Evolutionary conservation across 2,113 vertebrate genomes (phyloP).

Genomic region (Pituophis catenifer): DNA sequence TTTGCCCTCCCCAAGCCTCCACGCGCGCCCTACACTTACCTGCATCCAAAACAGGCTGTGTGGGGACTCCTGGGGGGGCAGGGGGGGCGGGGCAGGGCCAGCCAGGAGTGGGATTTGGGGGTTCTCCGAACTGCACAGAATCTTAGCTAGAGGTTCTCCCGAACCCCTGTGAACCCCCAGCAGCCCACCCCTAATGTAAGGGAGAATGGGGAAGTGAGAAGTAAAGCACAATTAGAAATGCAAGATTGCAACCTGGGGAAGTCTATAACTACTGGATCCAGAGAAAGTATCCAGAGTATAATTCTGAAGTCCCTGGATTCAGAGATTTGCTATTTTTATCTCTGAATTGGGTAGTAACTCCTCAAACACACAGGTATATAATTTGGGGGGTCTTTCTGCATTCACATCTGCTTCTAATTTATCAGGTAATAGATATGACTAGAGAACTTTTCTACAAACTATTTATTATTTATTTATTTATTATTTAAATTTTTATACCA

Average conservation of each 20-base stretch:
- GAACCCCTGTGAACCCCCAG: too few species aligned
- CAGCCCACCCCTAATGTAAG: background rate
- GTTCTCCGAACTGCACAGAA: too few species aligned
- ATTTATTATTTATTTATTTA: too few species aligned
- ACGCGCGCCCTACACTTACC: too few species aligned
- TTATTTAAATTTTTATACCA: too few species aligned
- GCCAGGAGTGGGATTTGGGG: too few species aligned
- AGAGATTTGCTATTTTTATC: background rate
- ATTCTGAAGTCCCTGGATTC: background rate
- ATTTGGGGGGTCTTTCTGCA: background rate
- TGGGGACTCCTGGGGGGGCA: too few species aligned
- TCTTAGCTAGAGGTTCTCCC: too few species aligned
- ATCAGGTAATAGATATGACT: background rate
- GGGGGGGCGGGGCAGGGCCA: too few species aligned
- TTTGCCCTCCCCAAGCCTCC: too few species aligned
- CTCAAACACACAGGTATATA: background rate
- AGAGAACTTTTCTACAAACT: background rate
- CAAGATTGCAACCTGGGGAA: background rate
- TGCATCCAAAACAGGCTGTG: too few species aligned
- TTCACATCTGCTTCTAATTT: background rate
- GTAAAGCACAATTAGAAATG: background rate
- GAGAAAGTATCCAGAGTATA: background rate
- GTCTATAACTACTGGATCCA: background rate
- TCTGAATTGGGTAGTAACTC: background rate
- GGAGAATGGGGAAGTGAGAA: background rate